Evolutionary conservation across 2,888 invertebrate species (phyloP).

Genomic region (Antheraea assamensis): DNA sequence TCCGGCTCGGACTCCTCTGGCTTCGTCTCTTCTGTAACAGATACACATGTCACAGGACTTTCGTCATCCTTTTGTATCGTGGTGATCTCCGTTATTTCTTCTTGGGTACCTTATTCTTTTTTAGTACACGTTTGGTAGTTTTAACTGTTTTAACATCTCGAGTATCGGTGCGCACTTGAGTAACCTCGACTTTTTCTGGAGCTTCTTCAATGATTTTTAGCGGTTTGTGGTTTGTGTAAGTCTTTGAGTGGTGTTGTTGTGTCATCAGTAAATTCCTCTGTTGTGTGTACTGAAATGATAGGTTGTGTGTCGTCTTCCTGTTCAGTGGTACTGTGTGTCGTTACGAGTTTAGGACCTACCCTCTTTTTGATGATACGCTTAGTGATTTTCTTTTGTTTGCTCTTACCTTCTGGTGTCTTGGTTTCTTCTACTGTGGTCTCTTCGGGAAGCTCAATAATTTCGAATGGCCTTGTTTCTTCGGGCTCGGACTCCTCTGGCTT

Average conservation of each 20-base stretch:
- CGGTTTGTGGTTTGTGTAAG: slow-evolving; percentile 35
- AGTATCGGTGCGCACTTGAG: slow-evolving; percentile 32
- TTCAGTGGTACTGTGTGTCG: slow-evolving; percentile 36
- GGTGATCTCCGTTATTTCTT: background rate
- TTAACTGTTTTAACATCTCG: slow-evolving; percentile 46
- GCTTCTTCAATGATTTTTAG: slow-evolving; percentile 41
- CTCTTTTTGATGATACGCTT: slow-evolving; percentile 62
- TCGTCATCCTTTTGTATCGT: slow-evolving; percentile 40
- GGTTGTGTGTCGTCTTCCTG: slow-evolving; percentile 38
- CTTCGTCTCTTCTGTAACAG: slow-evolving; percentile 28
- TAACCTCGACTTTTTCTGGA: slow-evolving; percentile 30
- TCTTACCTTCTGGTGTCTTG: slow-evolving; percentile 42
- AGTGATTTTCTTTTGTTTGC: slow-evolving; percentile 49
- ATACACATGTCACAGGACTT: slow-evolving; percentile 33
- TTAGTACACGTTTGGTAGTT: slow-evolving; percentile 47
- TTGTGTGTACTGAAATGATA: slow-evolving; percentile 35
- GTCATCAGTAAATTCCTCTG: slow-evolving; percentile 43
- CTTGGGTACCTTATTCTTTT: background rate
- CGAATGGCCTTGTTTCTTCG: slow-evolving; percentile 23
- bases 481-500: slow-evolving; percentile 50
- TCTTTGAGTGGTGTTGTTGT: slow-evolving; percentile 30
- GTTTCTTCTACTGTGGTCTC: slow-evolving; percentile 45
- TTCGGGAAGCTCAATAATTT: slow-evolving; percentile 51
- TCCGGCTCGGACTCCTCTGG: slow-evolving; percentile 22
- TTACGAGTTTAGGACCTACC: slow-evolving; percentile 51